Evolutionary conservation across 2,888 invertebrate genomes (phyloP).

Genomic region (Agrilus mali): DNA sequence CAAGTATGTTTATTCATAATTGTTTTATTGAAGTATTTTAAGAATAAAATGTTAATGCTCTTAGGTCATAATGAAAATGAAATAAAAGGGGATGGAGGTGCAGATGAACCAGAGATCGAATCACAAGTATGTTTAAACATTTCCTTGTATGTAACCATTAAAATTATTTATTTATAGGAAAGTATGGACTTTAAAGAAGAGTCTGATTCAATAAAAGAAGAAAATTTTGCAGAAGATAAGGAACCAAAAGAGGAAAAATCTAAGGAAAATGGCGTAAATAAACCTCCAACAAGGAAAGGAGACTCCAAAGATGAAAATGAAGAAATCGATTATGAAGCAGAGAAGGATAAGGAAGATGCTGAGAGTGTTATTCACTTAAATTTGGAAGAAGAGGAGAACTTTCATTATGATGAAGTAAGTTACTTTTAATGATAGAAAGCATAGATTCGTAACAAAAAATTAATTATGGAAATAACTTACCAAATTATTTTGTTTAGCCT

Average conservation of each 20-base stretch:
- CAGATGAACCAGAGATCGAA: not conserved
- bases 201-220: constrained; percentile 11
- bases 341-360: constrained; percentile 7
- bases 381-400: constrained; percentile 26
- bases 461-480: too few species aligned
- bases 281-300: constrained; percentile 4
- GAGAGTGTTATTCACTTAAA: constrained; percentile 22
- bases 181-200: constrained; percentile 8
- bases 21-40: constrained; percentile 10
- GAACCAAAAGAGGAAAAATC: not conserved
- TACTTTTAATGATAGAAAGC: not conserved
- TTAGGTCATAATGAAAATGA: constrained; percentile 25
- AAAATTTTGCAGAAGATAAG: constrained; percentile 2
- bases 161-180: not conserved
- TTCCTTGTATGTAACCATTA: too few species aligned
- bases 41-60: constrained; percentile 11
- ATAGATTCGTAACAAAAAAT: not conserved
- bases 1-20: constrained; percentile 28
- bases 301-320: constrained; percentile 9
- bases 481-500: too few species aligned
- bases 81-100: constrained; percentile 20
- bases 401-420: constrained; percentile 24
- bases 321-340: constrained; percentile 17
- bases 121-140: too few species aligned
- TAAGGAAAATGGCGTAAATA: constrained; percentile 13